phyloP scores from a whole-genome alignment of 2,113 vertebrate genomes.

The Sylvia atricapilla region DNA sequence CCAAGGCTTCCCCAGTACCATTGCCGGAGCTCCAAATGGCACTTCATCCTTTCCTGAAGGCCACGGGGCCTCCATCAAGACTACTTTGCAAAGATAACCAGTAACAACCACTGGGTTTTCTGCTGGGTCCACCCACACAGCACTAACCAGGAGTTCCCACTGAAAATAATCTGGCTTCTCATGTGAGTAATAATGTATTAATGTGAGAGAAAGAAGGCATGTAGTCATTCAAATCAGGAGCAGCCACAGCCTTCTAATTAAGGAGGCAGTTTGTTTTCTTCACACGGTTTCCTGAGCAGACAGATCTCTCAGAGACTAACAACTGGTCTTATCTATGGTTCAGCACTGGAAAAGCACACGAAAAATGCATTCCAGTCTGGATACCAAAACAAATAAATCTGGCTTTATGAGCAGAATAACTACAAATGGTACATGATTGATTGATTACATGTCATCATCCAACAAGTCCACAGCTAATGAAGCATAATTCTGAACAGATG shows the following conservation, averaged over 20 bases:
- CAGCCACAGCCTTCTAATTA: background rate
- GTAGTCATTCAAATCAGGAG: background rate
- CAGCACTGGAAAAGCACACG: background rate
- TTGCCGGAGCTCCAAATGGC: background rate
- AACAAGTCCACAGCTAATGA: background rate
- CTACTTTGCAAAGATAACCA: background rate
- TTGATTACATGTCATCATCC: background rate
- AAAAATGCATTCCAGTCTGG: background rate
- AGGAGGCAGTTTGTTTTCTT: slow-evolving; percentile 24
- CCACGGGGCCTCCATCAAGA: background rate
- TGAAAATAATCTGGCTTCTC: background rate
- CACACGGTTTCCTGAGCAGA: background rate
- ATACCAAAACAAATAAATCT: background rate
- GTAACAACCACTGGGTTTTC: background rate
- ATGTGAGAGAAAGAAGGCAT: background rate
- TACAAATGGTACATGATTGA: background rate
- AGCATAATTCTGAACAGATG: background rate
- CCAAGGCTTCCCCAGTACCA: background rate
- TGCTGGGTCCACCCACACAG: background rate
- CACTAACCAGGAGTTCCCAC: background rate
- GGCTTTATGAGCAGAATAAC: background rate
- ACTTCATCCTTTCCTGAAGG: background rate
- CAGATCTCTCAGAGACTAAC: background rate
- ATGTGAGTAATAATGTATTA: slow-evolving; percentile 1
- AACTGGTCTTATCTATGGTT: background rate